phyloP scores from a whole-genome alignment of 53 echinoderm and acorn worm genomes.

The Holothuria leucospilota region DNA sequence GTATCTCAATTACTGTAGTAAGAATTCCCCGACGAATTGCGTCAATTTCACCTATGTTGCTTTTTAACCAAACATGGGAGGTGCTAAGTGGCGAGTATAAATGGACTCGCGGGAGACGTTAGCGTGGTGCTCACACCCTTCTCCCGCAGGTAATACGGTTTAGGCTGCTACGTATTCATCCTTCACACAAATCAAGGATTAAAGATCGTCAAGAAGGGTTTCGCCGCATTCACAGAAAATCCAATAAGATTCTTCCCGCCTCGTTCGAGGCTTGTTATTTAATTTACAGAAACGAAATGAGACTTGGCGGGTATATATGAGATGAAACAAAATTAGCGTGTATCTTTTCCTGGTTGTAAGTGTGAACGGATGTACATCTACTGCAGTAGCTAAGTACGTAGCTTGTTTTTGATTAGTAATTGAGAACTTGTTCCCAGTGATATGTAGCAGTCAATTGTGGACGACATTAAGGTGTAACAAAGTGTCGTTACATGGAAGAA shows the following conservation, averaged over 20 bases:
- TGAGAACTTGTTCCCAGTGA: too few relatives aligned
- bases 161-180: slow-evolving; percentile 45
- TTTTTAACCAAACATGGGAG: slow-evolving; percentile 48
- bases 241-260: slow-evolving; percentile 36
- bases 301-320: slow-evolving; percentile 25
- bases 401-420: too few relatives aligned
- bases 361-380: not conserved
- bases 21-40: slow-evolving; percentile 45
- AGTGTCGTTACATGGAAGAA: too few relatives aligned
- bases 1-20: slow-evolving; percentile 44
- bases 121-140: slow-evolving; percentile 46
- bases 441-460: too few relatives aligned
- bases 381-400: too few relatives aligned
- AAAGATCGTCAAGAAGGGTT: slow-evolving; percentile 40
- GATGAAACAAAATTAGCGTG: slow-evolving; percentile 40
- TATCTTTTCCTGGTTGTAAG: slow-evolving; percentile 21
- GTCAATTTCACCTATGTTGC: slow-evolving; percentile 43
- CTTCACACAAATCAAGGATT: slow-evolving; percentile 54
- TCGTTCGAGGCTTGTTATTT: slow-evolving; percentile 49
- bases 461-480: too few relatives aligned
- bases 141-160: slow-evolving; percentile 38
- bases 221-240: slow-evolving; percentile 41
- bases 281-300: slow-evolving; percentile 44
- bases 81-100: slow-evolving; percentile 49
- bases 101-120: slow-evolving; percentile 46